Conservation (phyloP, 1,140 invertebrate species). For the Carposina sasakii region DNA sequence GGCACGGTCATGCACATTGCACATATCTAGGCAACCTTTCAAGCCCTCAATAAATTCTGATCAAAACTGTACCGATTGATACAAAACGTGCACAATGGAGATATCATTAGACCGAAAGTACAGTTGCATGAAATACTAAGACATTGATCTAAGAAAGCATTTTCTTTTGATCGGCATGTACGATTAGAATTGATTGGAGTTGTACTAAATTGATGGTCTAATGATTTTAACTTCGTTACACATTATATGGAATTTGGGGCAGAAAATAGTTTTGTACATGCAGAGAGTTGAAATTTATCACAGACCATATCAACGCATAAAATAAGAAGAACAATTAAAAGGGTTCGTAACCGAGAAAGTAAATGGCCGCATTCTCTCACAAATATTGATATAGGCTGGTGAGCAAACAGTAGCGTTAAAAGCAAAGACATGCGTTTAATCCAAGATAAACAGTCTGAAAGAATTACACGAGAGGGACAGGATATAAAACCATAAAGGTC, state of each 20-base stretch:
- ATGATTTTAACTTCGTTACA: constrained; percentile 32
- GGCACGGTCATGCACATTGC: no score
- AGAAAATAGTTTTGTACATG: constrained; percentile 31
- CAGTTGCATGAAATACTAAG: constrained; percentile 51
- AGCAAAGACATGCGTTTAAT: constrained; percentile 67
- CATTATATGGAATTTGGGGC: constrained; percentile 30
- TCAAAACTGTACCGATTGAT: constrained; percentile 43
- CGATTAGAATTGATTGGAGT: constrained; percentile 32
- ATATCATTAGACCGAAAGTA: constrained; percentile 57
- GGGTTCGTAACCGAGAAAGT: constrained; percentile 47
- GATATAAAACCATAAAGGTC: constrained; percentile 51
- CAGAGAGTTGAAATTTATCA: constrained; percentile 41
- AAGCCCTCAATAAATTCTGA: no score
- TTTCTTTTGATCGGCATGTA: constrained; percentile 42
- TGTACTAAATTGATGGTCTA: constrained; percentile 36
- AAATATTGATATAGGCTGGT: constrained; percentile 61
- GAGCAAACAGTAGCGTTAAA: constrained; percentile 65
- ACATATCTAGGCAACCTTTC: no score
- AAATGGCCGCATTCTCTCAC: constrained; percentile 49
- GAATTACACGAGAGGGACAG: constrained; percentile 59
- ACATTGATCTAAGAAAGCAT: constrained; percentile 31
- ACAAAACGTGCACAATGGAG: constrained; percentile 59
- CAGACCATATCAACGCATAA: constrained; percentile 52
- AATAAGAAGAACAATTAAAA: constrained; percentile 60
- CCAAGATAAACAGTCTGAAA: constrained; percentile 63